Conservation (phyloP, 1,140 invertebrate genomes). For the Gonioctena quinquepunctata region DNA sequence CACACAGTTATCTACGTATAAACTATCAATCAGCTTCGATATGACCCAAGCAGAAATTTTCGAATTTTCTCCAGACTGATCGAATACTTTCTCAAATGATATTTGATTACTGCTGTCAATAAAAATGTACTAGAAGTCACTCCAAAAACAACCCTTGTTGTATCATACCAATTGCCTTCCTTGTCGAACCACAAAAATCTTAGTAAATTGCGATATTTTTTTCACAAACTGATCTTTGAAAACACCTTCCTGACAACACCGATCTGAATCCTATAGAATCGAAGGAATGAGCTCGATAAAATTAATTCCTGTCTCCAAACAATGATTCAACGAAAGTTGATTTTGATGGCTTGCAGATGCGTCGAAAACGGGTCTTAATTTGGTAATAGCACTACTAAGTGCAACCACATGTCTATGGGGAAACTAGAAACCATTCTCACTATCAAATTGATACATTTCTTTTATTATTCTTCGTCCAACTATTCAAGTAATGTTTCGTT, state of each 20-base stretch:
- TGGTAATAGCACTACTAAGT: conserved; percentile 23
- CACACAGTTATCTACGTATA: too few relatives aligned
- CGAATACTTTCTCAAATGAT: too few relatives aligned
- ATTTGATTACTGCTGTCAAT: conserved; percentile 40
- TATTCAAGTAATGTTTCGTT: not conserved
- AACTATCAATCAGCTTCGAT: too few relatives aligned
- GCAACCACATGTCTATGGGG: conserved; percentile 34
- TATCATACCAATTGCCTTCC: too few relatives aligned
- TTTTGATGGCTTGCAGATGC: conserved; percentile 40
- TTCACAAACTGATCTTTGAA: conserved; percentile 36
- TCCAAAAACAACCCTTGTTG: conserved; percentile 46
- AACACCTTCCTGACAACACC: conserved; percentile 54
- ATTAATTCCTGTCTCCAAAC: conserved; percentile 50
- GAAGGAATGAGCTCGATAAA: conserved; percentile 47
- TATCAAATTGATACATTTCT: not conserved
- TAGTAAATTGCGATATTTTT: conserved; percentile 45
- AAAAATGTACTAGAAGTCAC: conserved; percentile 45
- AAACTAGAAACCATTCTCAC: too few relatives aligned
- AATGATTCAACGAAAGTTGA: too few relatives aligned
- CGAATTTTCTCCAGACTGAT: too few relatives aligned
- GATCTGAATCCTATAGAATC: conserved; percentile 52
- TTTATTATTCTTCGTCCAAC: not conserved
- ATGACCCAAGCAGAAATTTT: too few relatives aligned
- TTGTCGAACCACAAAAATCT: conserved; percentile 49
- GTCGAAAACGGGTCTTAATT: conserved; percentile 34